A percentile compares a stretch with the other conserved stretches of the same genome.
phyloP scores from a whole-genome alignment of 2,888 invertebrate genomes.

The Nemoura dubitans region DNA sequence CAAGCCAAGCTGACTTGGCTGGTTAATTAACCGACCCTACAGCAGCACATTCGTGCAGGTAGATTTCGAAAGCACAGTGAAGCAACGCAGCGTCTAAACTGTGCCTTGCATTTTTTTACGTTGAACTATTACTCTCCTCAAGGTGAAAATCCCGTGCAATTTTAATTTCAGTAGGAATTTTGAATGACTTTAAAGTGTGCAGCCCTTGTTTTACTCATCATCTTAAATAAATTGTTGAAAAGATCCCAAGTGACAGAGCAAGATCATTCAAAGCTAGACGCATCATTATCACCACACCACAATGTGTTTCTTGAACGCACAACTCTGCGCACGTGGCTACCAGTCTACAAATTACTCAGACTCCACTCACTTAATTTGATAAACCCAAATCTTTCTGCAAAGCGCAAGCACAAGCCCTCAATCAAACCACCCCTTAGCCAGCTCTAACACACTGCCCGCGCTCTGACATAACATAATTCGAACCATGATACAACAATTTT shows the following conservation, averaged over 20 bases:
- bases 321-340: neutral
- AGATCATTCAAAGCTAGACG: neutral
- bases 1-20: too few relatives aligned
- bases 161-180: too few relatives aligned
- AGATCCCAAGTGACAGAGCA: neutral
- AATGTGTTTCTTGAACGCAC: neutral
- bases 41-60: too few relatives aligned
- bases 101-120: too few relatives aligned
- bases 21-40: too few relatives aligned
- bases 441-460: neutral
- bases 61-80: too few relatives aligned
- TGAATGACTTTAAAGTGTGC: too few relatives aligned
- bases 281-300: neutral
- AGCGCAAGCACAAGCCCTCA: neutral
- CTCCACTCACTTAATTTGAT: neutral
- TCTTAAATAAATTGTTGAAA: neutral
- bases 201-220: too few relatives aligned
- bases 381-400: constrained; percentile 1
- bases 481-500: constrained; percentile 25
- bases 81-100: too few relatives aligned
- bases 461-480: neutral
- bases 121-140: too few relatives aligned
- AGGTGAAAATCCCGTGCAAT: too few relatives aligned
- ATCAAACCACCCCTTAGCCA: neutral
- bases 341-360: neutral